phyloP scores from a whole-genome alignment of 2,888 invertebrate genomes.

The Plemyria rubiginata region DNA sequence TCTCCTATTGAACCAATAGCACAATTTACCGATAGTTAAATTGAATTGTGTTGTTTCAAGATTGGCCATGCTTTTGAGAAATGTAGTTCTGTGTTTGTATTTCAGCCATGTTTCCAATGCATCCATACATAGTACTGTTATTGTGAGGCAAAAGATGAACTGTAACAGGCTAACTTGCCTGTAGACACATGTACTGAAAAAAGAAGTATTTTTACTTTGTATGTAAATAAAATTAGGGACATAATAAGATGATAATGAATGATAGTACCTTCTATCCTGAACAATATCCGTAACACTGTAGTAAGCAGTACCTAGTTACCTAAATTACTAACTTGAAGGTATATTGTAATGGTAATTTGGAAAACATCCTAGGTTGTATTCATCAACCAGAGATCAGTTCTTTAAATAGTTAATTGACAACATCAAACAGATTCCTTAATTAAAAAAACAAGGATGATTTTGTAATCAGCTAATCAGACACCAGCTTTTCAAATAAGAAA shows the following conservation, averaged over 20 bases:
- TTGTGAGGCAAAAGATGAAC: slow-evolving; percentile 58
- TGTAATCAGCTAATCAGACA: too few species aligned
- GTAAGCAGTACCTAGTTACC: too few species aligned
- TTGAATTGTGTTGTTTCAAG: slow-evolving; percentile 58
- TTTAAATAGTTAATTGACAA: too few species aligned
- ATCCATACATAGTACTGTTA: slow-evolving; percentile 61
- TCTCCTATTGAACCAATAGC: slow-evolving; percentile 56
- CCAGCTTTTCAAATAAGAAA: too few species aligned
- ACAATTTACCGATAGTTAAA: slow-evolving; percentile 45
- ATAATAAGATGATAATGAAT: too few species aligned
- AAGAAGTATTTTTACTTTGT: slow-evolving; percentile 5
- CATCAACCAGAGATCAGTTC: too few species aligned
- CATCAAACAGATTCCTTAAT: too few species aligned
- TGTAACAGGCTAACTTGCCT: slow-evolving; percentile 65
- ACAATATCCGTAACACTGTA: background rate
- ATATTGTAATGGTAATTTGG: too few species aligned
- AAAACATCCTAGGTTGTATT: too few species aligned
- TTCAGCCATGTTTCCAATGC: slow-evolving; percentile 76
- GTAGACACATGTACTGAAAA: slow-evolving; percentile 67
- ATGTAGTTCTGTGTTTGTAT: slow-evolving; percentile 73
- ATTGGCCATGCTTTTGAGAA: slow-evolving; percentile 63
- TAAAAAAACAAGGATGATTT: too few species aligned
- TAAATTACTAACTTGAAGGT: too few species aligned
- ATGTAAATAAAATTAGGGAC: too few species aligned
- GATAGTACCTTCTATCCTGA: background rate